A percentile compares a stretch with the other conserved stretches of the same genome.
Conservation (phyloP, 2,113 vertebrate genomes). For the Callorhinus ursinus region DNA sequence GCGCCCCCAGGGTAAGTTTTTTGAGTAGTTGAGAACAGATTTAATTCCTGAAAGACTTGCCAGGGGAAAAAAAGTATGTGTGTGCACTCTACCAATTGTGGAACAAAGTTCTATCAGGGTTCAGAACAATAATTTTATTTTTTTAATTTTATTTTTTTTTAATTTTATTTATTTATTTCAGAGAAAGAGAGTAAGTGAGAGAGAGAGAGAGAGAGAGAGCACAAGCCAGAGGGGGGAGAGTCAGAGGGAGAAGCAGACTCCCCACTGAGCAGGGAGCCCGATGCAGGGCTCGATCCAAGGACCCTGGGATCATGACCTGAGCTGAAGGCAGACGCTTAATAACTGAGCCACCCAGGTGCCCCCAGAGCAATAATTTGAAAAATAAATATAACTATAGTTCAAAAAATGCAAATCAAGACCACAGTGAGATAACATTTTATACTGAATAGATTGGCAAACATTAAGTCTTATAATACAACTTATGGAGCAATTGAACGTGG, state of each 20-base stretch:
- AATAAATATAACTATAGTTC: not conserved
- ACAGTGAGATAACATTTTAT: not conserved
- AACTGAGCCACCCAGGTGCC: no score
- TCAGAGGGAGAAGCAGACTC: no score
- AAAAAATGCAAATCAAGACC: slow-evolving; percentile 33
- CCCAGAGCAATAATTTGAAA: not conserved
- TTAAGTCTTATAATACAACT: not conserved
- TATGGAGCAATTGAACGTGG: not conserved
- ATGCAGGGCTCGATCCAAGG: no score
- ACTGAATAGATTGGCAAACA: not conserved
- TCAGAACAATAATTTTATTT: not conserved
- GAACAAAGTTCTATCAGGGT: not conserved
- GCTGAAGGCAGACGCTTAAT: no score
- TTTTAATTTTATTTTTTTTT: no score
- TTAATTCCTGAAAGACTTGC: not conserved
- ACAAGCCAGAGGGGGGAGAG: no score
- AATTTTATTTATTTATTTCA: no score
- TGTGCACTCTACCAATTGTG: not conserved
- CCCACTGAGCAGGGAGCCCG: no score
- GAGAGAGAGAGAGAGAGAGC: no score
- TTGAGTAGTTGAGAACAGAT: not conserved
- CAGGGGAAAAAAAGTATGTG: not conserved
- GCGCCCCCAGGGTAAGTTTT: not conserved
- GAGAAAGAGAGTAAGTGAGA: no score
- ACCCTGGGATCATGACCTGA: no score